Conservation (phyloP, 2,113 vertebrate genomes). For the Nothobranchius kuhntae region DNA sequence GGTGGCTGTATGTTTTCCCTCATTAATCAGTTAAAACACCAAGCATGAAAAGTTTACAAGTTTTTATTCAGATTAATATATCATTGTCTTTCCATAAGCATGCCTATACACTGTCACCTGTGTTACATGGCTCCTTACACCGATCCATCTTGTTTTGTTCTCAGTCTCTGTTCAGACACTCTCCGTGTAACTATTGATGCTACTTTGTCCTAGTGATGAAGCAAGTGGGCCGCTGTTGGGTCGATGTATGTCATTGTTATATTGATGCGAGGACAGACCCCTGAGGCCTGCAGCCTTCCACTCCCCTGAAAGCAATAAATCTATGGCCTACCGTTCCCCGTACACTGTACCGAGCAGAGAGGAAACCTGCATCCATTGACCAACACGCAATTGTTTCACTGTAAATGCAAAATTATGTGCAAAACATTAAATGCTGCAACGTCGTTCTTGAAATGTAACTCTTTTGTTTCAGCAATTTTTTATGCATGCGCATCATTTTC, state of each 20-base stretch:
- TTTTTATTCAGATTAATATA: neutral
- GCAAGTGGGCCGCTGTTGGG: conserved; percentile 68
- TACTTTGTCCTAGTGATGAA: conserved; percentile 74
- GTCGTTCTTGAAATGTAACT: no score
- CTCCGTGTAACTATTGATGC: conserved; percentile 70
- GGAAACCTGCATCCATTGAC: conserved; percentile 3
- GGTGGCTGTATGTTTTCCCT: neutral
- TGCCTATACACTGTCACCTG: neutral
- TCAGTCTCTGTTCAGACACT: conserved; percentile 31
- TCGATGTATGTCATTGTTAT: conserved; percentile 80
- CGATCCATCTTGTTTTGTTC: conserved; percentile 34
- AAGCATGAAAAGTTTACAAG: neutral
- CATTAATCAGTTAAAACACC: neutral
- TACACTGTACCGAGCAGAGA: conserved; percentile 45
- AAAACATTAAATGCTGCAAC: conserved; percentile 10
- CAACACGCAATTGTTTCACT: neutral
- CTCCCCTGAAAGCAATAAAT: conserved; percentile 79
- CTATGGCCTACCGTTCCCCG: conserved; percentile 70
- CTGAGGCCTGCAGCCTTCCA: conserved; percentile 71
- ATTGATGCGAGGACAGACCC: conserved; percentile 78
- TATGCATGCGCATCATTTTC: neutral
- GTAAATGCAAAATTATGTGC: neutral
- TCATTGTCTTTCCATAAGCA: neutral
- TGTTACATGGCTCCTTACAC: neutral
- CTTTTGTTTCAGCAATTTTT: neutral